Evolutionary conservation across 2,888 invertebrate genomes (phyloP), one percentile per base, ranked within the genome.

Genomic region (Tribolium freemani): DNA sequence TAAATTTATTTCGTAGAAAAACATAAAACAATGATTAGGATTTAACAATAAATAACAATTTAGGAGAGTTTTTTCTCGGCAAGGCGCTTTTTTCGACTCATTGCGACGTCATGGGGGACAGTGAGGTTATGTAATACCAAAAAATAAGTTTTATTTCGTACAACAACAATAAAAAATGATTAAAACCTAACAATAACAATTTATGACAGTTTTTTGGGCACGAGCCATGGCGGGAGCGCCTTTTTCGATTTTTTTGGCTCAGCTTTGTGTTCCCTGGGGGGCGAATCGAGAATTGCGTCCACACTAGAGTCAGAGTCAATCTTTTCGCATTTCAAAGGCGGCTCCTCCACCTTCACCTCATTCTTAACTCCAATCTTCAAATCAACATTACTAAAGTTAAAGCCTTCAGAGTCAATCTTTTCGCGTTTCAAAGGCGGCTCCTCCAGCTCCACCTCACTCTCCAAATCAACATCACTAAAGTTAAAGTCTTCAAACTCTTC

Each of bases 401-500:
- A n/a, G n/a, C n/a, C n/a, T n/a, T 16, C 13, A 26, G 13, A 50
- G 8, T 50, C 61, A 1, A 0, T 16, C 10, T 53, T 16, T 5
- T 53, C 16, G 20, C 16, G 8, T 10, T 16, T 53, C 26, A 6
- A 3, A 44, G 9, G 16, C 44, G 30, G 48, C n/a, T 61, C 50
- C 54, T n/a, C 46, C 2, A 3, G 38, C 11, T 16, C n/a, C 38
- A n/a, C 38, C 6, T 57, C 11, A 30, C 1, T 57, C 11, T 20
- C 45, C 16, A 21, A 53, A 9, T 53, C 26, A 61, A 64, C 44
- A 44, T 64, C 64, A 21, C n/a, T 53, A 11, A 44, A 64, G 3
- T 11, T 11, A 45, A 74, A 75, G 57, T 80, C 77, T 72, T 85
- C 85, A 74, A 84, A 84, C 26, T 85, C 85, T 51, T 79, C 72